A percentile compares a stretch with the other conserved stretches of the same genome.
phyloP scores from a whole-genome alignment of 1,140 invertebrate species.

The Palaemon carinicauda region DNA sequence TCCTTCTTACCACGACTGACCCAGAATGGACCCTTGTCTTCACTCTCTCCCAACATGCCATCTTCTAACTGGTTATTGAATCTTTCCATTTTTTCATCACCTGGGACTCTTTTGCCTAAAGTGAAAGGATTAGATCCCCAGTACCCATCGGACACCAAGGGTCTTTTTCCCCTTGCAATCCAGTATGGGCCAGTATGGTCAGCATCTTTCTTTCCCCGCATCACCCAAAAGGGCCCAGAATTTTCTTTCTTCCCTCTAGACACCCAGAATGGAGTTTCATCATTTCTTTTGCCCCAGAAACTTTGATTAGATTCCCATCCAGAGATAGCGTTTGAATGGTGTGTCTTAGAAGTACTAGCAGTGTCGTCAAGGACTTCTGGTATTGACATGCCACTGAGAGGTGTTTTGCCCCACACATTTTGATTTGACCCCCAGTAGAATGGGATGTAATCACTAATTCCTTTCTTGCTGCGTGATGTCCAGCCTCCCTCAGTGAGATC shows the following conservation, averaged over 20 bases:
- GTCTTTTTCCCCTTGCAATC: slow-evolving; percentile 28
- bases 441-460: neutral
- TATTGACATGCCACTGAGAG: neutral
- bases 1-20: slow-evolving; percentile 1
- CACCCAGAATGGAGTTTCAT: slow-evolving; percentile 18
- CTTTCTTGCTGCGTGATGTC: slow-evolving; percentile 29
- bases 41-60: neutral
- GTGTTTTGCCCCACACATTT: slow-evolving; percentile 17
- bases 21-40: neutral
- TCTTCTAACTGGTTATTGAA: no score
- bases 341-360: neutral
- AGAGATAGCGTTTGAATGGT: neutral
- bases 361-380: neutral
- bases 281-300: slow-evolving; percentile 35
- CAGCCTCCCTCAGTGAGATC: neutral
- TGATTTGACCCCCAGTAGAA: slow-evolving; percentile 44
- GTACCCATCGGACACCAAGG: neutral
- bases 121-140: no score
- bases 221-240: slow-evolving; percentile 10
- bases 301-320: slow-evolving; percentile 41
- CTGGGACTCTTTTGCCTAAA: neutral
- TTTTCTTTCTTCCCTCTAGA: neutral
- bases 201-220: neutral
- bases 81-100: neutral
- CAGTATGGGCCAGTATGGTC: slow-evolving; percentile 10